A percentile compares a stretch with the other conserved stretches of the same genome.
phyloP scores from a whole-genome alignment of 2,888 invertebrate genomes.

The Hirudinaria manillensis region DNA sequence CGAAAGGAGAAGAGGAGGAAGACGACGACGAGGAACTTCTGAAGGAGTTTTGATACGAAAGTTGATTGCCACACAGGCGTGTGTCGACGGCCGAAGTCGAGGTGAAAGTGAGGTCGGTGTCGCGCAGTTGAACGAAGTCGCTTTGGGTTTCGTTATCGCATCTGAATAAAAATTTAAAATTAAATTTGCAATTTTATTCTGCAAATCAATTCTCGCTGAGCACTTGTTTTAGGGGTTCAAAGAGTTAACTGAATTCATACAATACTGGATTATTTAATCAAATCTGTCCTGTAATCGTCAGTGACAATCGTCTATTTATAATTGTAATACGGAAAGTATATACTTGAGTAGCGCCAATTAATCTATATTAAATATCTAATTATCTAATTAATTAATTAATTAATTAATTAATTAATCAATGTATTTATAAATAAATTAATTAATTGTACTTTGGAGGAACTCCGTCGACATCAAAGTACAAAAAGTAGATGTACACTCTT shows the following conservation, averaged over 20 bases:
- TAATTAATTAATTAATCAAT: too few relatives aligned
- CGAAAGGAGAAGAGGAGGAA: background rate
- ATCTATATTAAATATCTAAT: too few relatives aligned
- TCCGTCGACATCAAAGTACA: slow-evolving; percentile 84
- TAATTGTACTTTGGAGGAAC: slow-evolving; percentile 69
- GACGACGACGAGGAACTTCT: background rate
- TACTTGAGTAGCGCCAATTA: too few relatives aligned
- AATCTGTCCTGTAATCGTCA: too few relatives aligned
- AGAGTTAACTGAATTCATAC: slow-evolving; percentile 39
- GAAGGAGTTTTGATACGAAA: background rate
- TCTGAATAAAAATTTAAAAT: background rate
- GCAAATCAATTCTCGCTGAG: slow-evolving; percentile 44
- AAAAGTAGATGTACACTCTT: slow-evolving; percentile 75
- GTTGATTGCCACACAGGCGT: slow-evolving; percentile 9
- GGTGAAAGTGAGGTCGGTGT: background rate
- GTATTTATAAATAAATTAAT: background rate
- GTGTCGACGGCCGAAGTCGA: background rate
- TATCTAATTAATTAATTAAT: too few relatives aligned
- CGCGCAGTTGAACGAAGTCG: slow-evolving; percentile 13
- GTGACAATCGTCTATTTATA: too few relatives aligned
- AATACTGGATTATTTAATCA: background rate
- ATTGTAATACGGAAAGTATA: too few relatives aligned
- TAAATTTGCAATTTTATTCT: slow-evolving; percentile 21
- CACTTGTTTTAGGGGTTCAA: slow-evolving; percentile 46
- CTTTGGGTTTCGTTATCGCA: slow-evolving; percentile 16